Evolutionary conservation across 2,888 invertebrate genomes (phyloP).

Genomic region (Drosophila rubida): DNA sequence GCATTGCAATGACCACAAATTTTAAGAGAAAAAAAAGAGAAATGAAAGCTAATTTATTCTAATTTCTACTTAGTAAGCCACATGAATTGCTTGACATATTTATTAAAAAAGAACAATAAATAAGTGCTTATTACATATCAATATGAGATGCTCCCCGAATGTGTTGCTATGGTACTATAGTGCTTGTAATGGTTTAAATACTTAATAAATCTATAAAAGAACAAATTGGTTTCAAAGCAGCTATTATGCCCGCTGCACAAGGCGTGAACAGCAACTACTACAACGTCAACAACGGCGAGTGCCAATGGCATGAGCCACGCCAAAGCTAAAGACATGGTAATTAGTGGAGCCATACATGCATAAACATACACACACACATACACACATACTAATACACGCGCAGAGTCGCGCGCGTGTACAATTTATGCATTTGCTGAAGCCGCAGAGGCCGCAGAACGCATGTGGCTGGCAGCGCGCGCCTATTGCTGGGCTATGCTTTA

Average conservation of each 20-base stretch:
- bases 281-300: slow-evolving; percentile 59
- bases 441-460: slow-evolving; percentile 53
- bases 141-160: no score
- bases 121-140: no score
- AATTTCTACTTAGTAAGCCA: no score
- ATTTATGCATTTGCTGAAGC: slow-evolving; percentile 74
- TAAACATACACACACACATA: slow-evolving; percentile 20
- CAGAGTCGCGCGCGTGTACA: slow-evolving; percentile 36
- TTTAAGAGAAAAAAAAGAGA: no score
- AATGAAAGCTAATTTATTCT: no score
- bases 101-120: no score
- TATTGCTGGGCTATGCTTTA: slow-evolving; percentile 74
- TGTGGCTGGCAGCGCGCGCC: slow-evolving; percentile 57
- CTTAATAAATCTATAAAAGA: no score
- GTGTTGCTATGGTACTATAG: no score
- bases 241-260: slow-evolving; percentile 23
- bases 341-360: slow-evolving; percentile 63
- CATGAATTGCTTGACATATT: no score
- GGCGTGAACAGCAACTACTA: slow-evolving; percentile 37
- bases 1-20: no score
- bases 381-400: slow-evolving; percentile 19
- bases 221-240: no score
- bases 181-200: no score
- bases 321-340: slow-evolving; percentile 78
- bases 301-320: slow-evolving; percentile 75